Evolutionary conservation across 2,888 invertebrate genomes (phyloP).

Genomic region (Ernsta delagoae): DNA sequence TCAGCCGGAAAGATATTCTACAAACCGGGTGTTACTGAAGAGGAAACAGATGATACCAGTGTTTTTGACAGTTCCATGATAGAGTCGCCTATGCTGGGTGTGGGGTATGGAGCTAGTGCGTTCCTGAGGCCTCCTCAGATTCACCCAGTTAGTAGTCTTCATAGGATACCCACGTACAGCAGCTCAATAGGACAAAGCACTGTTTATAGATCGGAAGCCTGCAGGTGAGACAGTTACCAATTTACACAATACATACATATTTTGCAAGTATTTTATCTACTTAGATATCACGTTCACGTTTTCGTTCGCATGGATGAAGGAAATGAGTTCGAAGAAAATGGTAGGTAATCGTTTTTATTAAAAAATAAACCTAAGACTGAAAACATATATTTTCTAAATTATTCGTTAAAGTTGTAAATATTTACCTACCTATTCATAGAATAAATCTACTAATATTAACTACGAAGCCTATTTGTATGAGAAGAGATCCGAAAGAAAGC

Average conservation of each 20-base stretch:
- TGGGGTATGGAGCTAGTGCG: slow-evolving; percentile 59
- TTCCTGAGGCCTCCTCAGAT: slow-evolving; percentile 63
- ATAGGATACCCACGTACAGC: slow-evolving; percentile 85
- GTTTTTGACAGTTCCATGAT: slow-evolving; percentile 73
- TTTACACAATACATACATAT: background rate
- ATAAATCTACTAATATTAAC: too few species aligned
- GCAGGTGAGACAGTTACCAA: slow-evolving; percentile 68
- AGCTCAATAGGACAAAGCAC: slow-evolving; percentile 86
- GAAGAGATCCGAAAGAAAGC: too few species aligned
- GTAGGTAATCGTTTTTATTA: too few species aligned
- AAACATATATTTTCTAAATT: too few species aligned
- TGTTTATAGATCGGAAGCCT: slow-evolving; percentile 81
- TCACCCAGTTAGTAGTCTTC: slow-evolving; percentile 77
- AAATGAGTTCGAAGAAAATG: background rate
- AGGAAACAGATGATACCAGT: slow-evolving; percentile 80
- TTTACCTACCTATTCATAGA: too few species aligned
- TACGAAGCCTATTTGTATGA: too few species aligned
- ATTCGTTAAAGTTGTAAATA: too few species aligned
- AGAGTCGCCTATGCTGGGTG: slow-evolving; percentile 73
- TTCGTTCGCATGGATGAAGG: background rate
- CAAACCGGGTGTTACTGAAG: slow-evolving; percentile 74
- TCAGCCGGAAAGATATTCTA: slow-evolving; percentile 79
- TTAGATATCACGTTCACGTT: background rate
- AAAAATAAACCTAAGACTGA: too few species aligned
- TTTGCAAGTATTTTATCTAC: too few species aligned